These are phyloP conservation scores for Theristicus caerulescens DNA, from an alignment of 2,113 vertebrate species.

Conservation along the genomic window DNA sequence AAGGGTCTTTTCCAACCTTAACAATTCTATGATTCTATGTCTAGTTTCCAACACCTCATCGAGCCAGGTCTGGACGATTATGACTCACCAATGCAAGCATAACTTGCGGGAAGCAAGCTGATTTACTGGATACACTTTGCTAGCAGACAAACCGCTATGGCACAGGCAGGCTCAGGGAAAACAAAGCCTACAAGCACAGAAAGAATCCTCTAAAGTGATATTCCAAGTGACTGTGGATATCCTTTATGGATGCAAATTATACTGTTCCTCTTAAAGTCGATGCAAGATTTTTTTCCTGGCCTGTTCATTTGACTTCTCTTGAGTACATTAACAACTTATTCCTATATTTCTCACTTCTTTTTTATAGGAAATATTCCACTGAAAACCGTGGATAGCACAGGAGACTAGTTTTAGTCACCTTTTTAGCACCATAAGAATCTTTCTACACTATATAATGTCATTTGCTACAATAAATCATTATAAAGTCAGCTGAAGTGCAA, in stretches of 20 bases:
- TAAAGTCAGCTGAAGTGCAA: slow-evolving; percentile 61
- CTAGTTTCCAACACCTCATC: not conserved
- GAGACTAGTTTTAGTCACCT: not conserved
- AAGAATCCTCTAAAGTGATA: not conserved
- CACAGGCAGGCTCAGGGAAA: not conserved
- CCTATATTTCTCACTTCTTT: not conserved
- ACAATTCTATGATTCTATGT: not conserved
- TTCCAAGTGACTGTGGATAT: not conserved
- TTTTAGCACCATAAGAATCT: slow-evolving; percentile 21
- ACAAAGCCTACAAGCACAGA: not conserved
- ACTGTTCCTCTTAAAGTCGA: not conserved
- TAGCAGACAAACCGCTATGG: not conserved
- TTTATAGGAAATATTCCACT: not conserved
- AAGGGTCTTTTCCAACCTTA: no score
- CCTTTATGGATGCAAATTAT: not conserved
- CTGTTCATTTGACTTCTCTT: not conserved
- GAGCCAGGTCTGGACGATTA: not conserved
- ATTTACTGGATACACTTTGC: not conserved
- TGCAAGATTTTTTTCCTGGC: not conserved
- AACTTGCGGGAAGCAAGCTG: not conserved
- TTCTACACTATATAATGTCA: slow-evolving; percentile 23
- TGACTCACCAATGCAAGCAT: not conserved
- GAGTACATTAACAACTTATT: not conserved
- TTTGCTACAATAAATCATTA: slow-evolving; percentile 59
- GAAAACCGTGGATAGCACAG: not conserved